Evolutionary conservation across 2,113 vertebrate genomes (phyloP), one percentile per base, ranked within the genome.

Genomic region (Myiozetetes cayanensis): DNA sequence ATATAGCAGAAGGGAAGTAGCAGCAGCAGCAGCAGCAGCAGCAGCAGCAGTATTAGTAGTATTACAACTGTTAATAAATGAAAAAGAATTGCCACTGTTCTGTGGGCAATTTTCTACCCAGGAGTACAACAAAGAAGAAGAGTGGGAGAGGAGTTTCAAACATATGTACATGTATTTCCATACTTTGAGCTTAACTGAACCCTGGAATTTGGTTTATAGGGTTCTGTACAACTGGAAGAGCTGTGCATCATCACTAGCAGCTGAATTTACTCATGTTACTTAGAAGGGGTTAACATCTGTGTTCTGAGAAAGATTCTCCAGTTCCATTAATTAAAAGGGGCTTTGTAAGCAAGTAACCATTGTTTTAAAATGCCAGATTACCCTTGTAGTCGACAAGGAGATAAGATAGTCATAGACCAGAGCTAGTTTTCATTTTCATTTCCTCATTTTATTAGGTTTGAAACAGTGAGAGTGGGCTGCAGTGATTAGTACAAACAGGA

Each of bases 401-500:
- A 94, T 95, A 96, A 94, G 88, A 93, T 93, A 96, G 83, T 93
- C 68, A 90, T 58, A 95, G 88, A 93, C 86, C 86, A 93, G 90
- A 93, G 68, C 62, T 85, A 87, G 93, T 94, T 93, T 92, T 97
- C 94, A 89, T 94, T 96, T 97, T 93, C 87, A 95, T 96, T 97
- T 96, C 94, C 96, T 96, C 88, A 82, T 96, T 96, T 96, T 96
- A 96, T 96, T 96, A 86, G 83, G 77, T 93, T 93, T 94, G 88
- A 90, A 96, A 95, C 76, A 93, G 90, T 68, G 72, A 75, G 92
- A 96, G 93, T 95, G 93, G 94, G 94, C 90, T 95, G 94, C 72
- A 96, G 85, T 84, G 94, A 96, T 96, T 96, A 96, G 93, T 78
- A 92, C 94, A 94, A 95, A 94, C 93, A 92, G 93, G 85, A 91